Base-by-base conservation (phyloP, 2,888 invertebrate genomes). In the Automeris io region DNA sequence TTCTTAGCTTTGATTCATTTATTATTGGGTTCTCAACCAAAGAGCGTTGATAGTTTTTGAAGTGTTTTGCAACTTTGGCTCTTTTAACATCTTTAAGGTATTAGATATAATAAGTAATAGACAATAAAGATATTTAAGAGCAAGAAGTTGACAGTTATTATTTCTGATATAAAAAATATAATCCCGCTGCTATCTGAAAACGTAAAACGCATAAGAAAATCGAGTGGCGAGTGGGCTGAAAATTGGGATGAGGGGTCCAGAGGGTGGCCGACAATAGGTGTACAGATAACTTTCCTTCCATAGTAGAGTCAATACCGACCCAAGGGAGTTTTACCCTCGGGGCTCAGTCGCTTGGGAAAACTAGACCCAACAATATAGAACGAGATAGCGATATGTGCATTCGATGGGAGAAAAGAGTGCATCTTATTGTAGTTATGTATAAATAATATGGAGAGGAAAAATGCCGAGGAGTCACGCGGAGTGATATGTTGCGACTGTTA, bases 401-500 rank as follows among this genome's bases (percentile, higher is more conserved):
- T 45, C 33, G 46, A 46, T 41, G 53, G 47, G 80, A 52, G 66
- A 46, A 67, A 85, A 54, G 67, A 68, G 83, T 70, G 71, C 76
- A 70, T 66, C 65, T 47, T 61, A 70, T 61, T 75, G 70, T 80
- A 83, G 80, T 80, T 85, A 83, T 83, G 73, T 85, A 83, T 85
- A 82, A 83, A 83, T 86, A 85, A 85, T 85, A 85, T 85, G 86
- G 82, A 86, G 80, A 83, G 85, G 83, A 86, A 86, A 86, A 85
- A 85, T 85, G 78, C 73, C 74, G 85, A 77, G 83, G 78, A 83
- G 81, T 80, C 81, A 81, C 72, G 72, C 70, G 58, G 78, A 76
- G 85, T 85, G 83, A 86, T 85, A 81, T 85, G 85, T 85, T 73
- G 83, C 75, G 76, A 83, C 80, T 80, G 83, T 85, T 85, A 83